Conservation (phyloP, 2,113 vertebrate species). For the Brachyistius frenatus region DNA sequence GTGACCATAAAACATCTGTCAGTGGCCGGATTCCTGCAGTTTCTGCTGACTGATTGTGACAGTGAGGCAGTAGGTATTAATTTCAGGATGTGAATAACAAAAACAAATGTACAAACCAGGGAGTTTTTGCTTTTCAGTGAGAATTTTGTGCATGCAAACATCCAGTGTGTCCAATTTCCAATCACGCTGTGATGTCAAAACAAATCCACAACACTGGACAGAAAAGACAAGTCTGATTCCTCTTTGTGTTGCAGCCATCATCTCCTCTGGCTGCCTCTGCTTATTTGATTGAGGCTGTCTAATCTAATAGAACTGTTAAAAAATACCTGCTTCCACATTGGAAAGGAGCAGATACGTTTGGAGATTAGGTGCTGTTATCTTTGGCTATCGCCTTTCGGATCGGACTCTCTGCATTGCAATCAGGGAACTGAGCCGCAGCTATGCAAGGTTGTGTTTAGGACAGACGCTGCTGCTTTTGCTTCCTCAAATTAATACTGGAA, state of each 20-base stretch:
- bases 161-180: slow-evolving; percentile 65
- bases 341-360: slow-evolving; percentile 66
- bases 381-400: slow-evolving; percentile 59
- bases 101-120: slow-evolving; percentile 44
- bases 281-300: slow-evolving; percentile 76
- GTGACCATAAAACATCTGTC: slow-evolving; percentile 59
- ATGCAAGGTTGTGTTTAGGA: slow-evolving; percentile 50
- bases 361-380: slow-evolving; percentile 78
- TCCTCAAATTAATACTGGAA: slow-evolving; percentile 41
- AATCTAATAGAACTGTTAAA: slow-evolving; percentile 70
- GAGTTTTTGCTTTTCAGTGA: slow-evolving; percentile 31
- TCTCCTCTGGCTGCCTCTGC: slow-evolving; percentile 59
- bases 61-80: slow-evolving; percentile 47
- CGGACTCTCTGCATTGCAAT: slow-evolving; percentile 57
- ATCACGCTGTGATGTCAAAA: slow-evolving; percentile 67
- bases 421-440: slow-evolving; percentile 53
- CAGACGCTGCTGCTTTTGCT: slow-evolving; percentile 14
- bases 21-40: slow-evolving; percentile 37
- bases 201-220: slow-evolving; percentile 50
- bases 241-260: slow-evolving; percentile 34
- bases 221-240: slow-evolving; percentile 51
- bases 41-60: slow-evolving; percentile 52
- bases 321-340: slow-evolving; percentile 56
- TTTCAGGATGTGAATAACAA: slow-evolving; percentile 54
- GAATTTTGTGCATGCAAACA: slow-evolving; percentile 49